A percentile compares a stretch with the other conserved stretches of the same genome.
phyloP scores from a whole-genome alignment of 2,888 invertebrate genomes.

The Cinara cedri region DNA sequence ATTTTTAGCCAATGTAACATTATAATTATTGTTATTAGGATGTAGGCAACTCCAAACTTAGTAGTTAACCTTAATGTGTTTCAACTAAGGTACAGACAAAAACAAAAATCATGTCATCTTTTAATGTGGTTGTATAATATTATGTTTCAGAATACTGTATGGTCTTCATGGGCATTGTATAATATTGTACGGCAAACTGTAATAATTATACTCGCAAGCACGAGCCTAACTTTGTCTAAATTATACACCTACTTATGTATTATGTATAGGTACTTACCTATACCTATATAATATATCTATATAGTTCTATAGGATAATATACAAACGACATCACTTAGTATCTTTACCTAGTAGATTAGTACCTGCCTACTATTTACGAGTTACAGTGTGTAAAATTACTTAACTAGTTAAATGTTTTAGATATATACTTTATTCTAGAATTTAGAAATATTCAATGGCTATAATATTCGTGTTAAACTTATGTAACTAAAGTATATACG shows the following conservation, averaged over 20 bases:
- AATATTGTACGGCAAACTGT: background rate
- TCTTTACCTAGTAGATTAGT: too few species aligned
- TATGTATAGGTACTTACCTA: too few species aligned
- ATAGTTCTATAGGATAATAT: too few species aligned
- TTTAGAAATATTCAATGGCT: too few species aligned
- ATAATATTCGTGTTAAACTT: too few species aligned
- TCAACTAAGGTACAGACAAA: constrained; percentile 23
- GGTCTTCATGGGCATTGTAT: constrained; percentile 1
- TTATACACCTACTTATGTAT: background rate
- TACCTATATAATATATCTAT: too few species aligned
- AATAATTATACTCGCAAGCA: constrained; percentile 2
- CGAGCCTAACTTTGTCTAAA: background rate
- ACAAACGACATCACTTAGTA: too few species aligned
- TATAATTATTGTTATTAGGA: background rate
- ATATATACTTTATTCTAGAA: too few species aligned
- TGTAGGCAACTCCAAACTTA: background rate
- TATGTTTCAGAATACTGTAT: background rate
- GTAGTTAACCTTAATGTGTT: constrained; percentile 49
- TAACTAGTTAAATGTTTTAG: too few species aligned
- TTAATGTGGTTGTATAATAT: constrained; percentile 12
- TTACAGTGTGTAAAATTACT: too few species aligned
- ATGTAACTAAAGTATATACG: too few species aligned
- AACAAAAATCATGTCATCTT: constrained; percentile 28
- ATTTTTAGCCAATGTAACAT: background rate
- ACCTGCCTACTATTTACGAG: too few species aligned